phyloP scores from a whole-genome alignment of 2,797 vertebrate genomes.

The Epinephelus malabaricus region DNA sequence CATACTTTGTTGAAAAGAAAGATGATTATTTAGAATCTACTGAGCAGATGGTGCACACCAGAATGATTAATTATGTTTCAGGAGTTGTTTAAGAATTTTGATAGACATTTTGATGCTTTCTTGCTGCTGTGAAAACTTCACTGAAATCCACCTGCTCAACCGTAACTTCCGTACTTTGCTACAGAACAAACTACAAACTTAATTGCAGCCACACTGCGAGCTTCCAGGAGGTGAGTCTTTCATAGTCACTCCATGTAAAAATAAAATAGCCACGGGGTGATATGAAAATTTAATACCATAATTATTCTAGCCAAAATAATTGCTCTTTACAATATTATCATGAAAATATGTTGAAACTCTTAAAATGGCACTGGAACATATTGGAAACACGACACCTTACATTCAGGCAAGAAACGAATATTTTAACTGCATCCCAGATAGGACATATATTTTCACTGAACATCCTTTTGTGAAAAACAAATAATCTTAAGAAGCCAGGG shows the following conservation, averaged over 20 bases:
- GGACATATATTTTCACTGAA: no score
- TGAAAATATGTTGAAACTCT: no score
- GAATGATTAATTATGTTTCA: neutral
- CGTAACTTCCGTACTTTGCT: neutral
- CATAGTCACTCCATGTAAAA: neutral
- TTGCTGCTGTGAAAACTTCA: slow-evolving; percentile 5
- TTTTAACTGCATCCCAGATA: no score
- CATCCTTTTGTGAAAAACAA: no score
- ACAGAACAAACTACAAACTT: neutral
- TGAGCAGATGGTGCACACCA: neutral
- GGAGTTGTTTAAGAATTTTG: neutral
- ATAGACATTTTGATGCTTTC: neutral
- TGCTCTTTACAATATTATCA: no score
- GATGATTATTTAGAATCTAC: neutral
- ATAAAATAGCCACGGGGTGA: neutral
- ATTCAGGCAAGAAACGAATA: no score
- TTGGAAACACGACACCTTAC: no score
- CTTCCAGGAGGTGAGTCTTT: neutral
- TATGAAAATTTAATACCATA: no score
- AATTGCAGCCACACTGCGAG: neutral
- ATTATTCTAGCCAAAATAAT: no score
- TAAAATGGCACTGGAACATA: no score
- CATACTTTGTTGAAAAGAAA: neutral
- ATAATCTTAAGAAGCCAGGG: no score
- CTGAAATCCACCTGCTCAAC: neutral